A percentile compares a stretch with the other conserved stretches of the same genome.
These are phyloP conservation scores for Pasiphila rectangulata DNA, from an alignment of 2,888 invertebrate genomes.

Conservation along the genomic window DNA sequence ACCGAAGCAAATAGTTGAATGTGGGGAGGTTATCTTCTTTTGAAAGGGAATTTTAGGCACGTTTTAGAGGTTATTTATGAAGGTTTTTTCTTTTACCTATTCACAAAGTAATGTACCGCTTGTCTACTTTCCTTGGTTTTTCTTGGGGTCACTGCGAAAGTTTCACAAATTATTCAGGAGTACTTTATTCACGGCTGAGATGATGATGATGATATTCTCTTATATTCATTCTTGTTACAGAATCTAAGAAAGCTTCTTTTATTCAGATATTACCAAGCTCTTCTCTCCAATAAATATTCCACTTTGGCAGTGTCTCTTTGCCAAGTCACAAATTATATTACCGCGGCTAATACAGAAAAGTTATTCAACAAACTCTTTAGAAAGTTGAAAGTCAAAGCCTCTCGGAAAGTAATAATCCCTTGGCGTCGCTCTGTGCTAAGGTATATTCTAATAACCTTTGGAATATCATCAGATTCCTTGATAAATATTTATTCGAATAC, in stretches of 20 bases:
- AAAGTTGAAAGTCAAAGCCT: constrained; percentile 65
- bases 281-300: constrained; percentile 33
- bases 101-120: too few species aligned
- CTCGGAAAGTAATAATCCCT: constrained; percentile 57
- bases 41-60: constrained; percentile 9
- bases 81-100: constrained; percentile 4
- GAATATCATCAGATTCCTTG: constrained; percentile 25
- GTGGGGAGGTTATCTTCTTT: constrained; percentile 13
- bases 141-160: too few species aligned
- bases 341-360: constrained; percentile 61
- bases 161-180: too few species aligned
- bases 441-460: constrained; percentile 52
- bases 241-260: constrained; percentile 18
- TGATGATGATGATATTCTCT: too few species aligned
- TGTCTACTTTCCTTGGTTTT: too few species aligned
- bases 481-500: constrained; percentile 16
- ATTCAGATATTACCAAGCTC: constrained; percentile 26
- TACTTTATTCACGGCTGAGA: too few species aligned
- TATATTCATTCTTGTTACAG: constrained; percentile 2
- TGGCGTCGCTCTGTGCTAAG: constrained; percentile 49
- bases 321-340: constrained; percentile 57
- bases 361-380: constrained; percentile 64
- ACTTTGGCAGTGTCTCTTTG: constrained; percentile 43
- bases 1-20: constrained; percentile 21
- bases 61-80: not conserved